A percentile compares a stretch with the other conserved stretches of the same genome.
Conservation (phyloP, 2,888 invertebrate genomes). For the Noctua janthe region DNA sequence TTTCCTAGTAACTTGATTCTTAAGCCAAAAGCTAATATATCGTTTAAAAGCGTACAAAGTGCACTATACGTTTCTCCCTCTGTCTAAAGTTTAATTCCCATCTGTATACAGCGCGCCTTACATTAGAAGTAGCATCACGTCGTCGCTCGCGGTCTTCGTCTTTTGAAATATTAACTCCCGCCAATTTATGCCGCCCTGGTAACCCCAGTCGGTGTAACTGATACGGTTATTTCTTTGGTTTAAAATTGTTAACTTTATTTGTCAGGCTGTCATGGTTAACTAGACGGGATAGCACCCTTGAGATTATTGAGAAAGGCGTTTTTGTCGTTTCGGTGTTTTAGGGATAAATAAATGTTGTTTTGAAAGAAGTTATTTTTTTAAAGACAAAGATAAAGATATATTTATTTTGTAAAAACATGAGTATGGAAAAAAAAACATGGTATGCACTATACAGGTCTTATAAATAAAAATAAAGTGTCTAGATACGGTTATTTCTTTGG, state of each 20-base stretch:
- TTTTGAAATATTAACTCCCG: slow-evolving; percentile 70
- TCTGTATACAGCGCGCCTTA: slow-evolving; percentile 53
- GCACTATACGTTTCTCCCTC: slow-evolving; percentile 33
- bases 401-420: no score
- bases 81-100: slow-evolving; percentile 56
- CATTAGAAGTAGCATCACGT: slow-evolving; percentile 65
- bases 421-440: no score
- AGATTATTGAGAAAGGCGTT: neutral
- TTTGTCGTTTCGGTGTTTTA: neutral
- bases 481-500: slow-evolving; percentile 60
- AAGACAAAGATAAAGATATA: no score
- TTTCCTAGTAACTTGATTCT: slow-evolving; percentile 22
- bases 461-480: no score
- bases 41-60: slow-evolving; percentile 54
- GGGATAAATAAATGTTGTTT: neutral
- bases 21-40: slow-evolving; percentile 27
- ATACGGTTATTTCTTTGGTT: slow-evolving; percentile 60
- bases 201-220: slow-evolving; percentile 51
- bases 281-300: neutral
- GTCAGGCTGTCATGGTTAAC: slow-evolving; percentile 34
- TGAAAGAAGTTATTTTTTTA: neutral
- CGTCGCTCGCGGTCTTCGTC: slow-evolving; percentile 60
- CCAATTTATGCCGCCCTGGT: slow-evolving; percentile 65
- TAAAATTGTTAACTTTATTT: slow-evolving; percentile 50
- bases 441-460: no score